phyloP scores from a whole-genome alignment of 64 coral and sea anemone species.

The Anthopleura sola region DNA sequence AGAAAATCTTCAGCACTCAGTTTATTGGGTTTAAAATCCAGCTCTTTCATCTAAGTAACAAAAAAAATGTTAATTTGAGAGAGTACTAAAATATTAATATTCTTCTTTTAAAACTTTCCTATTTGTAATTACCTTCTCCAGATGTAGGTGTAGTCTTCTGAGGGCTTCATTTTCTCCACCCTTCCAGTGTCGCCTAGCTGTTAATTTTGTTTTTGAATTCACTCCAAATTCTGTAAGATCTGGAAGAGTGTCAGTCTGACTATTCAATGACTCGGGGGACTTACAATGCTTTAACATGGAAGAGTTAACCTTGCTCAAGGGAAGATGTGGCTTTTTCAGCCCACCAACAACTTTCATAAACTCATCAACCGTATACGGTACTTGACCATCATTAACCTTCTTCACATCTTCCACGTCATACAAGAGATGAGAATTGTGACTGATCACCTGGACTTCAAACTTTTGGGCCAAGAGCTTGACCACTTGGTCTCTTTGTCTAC shows the following conservation, averaged over 20 bases:
- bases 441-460: constrained; percentile 51
- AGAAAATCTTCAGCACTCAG: constrained; percentile 22
- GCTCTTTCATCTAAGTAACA: not conserved
- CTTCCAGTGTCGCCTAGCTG: constrained; percentile 34
- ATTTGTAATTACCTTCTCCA: constrained; percentile 30
- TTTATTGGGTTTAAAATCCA: constrained; percentile 3
- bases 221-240: constrained; percentile 41
- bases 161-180: constrained; percentile 55
- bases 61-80: not conserved
- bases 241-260: not conserved
- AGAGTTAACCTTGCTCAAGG: not conserved
- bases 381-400: constrained; percentile 6
- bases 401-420: constrained; percentile 52
- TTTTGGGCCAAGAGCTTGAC: constrained; percentile 41
- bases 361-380: constrained; percentile 28
- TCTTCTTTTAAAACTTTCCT: no score
- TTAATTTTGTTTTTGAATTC: constrained; percentile 26
- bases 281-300: not conserved
- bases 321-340: not conserved
- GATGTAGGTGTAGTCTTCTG: constrained; percentile 26
- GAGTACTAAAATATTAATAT: no score
- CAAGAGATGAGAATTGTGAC: constrained; percentile 51
- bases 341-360: constrained; percentile 14
- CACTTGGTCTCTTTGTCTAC: constrained; percentile 34
- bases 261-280: not conserved